Conservation (phyloP, 2,113 vertebrate genomes). For the Proteles cristata region DNA sequence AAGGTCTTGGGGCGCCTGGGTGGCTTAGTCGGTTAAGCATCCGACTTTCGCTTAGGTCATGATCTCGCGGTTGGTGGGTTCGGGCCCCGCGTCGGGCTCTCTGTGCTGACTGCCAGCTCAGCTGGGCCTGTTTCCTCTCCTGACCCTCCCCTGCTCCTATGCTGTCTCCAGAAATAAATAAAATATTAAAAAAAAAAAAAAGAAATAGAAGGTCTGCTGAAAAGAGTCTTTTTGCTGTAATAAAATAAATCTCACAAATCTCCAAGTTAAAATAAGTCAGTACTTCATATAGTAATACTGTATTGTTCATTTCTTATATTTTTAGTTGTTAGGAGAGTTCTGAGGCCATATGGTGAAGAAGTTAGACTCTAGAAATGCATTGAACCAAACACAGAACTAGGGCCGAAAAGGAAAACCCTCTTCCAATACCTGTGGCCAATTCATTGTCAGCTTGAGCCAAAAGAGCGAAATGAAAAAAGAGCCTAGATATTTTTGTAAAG, state of each 20-base stretch:
- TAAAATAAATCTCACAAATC: conserved; percentile 8
- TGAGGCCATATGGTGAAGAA: neutral
- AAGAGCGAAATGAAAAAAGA: conserved; percentile 31
- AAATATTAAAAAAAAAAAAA: too few relatives aligned
- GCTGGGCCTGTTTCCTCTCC: too few relatives aligned
- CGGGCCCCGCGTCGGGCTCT: too few relatives aligned
- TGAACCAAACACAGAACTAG: neutral
- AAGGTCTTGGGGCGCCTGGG: too few relatives aligned
- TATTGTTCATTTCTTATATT: conserved; percentile 25
- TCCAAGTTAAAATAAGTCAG: neutral
- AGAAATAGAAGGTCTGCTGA: neutral
- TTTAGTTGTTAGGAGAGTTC: neutral
- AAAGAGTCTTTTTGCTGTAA: neutral
- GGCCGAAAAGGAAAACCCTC: conserved; percentile 32
- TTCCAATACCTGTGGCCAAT: conserved; percentile 24
- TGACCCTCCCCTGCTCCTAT: too few relatives aligned
- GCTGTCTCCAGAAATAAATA: too few relatives aligned
- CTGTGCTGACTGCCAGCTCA: too few relatives aligned
- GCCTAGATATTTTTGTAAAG: conserved; percentile 40
- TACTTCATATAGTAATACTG: neutral
- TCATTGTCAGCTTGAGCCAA: conserved; percentile 25
- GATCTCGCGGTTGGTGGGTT: too few relatives aligned
- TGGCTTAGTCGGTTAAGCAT: too few relatives aligned
- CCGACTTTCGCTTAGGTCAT: too few relatives aligned
- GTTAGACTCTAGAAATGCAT: conserved; percentile 43